Base-by-base conservation (phyloP, 2,797 vertebrate genomes). In the Myripristis jacobus region DNA sequence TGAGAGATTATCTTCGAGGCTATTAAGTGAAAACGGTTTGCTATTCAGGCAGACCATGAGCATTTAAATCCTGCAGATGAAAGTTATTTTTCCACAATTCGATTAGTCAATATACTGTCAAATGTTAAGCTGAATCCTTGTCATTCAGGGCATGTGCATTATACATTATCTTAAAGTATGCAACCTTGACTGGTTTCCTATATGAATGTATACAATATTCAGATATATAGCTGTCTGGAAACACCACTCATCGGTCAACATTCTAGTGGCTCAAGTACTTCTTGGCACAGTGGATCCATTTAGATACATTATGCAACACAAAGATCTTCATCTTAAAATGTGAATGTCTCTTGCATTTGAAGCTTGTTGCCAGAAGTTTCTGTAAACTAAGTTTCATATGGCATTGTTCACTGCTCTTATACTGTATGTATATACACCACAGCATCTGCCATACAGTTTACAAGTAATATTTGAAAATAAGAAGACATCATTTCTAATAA, bases 111-210 rank as follows among this genome's bases (percentile, higher is more conserved):
- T 21, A 7, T 56, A 18, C 61, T 66, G 59, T 60, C 21, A 60
- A 70, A 61, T 34, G 24, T 44, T 52, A 8, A 10, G 3, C 24
- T 43, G 24, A 50, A 47, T n/a, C 47, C 5, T 7, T 53, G 53
- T 63, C 38, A 57, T 71, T 62, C 48, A 18, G 54, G 54, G 63
- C 12, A 46, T 29, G 51, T 38, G 18, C 16, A 2, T 31, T 15
- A 19, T 16, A 43, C 43, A 21, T 52, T 41, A 18, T 2, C 43
- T 19, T 25, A 27, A 24, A 64, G 47, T 13, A 66, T 25, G 12
- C 54, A 54, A 25, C 50, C 64, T 52, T 57, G 55, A 66, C 47
- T 25, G 6, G 27, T 57, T 55, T 44, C 57, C 61, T 66, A 22
- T 36, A 12, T 47, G 13, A 60, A 21, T 3, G 15, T 53, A 24